Evolutionary conservation across 1,140 invertebrate genomes (phyloP).

Genomic region (Druon quercuslanigerum): DNA sequence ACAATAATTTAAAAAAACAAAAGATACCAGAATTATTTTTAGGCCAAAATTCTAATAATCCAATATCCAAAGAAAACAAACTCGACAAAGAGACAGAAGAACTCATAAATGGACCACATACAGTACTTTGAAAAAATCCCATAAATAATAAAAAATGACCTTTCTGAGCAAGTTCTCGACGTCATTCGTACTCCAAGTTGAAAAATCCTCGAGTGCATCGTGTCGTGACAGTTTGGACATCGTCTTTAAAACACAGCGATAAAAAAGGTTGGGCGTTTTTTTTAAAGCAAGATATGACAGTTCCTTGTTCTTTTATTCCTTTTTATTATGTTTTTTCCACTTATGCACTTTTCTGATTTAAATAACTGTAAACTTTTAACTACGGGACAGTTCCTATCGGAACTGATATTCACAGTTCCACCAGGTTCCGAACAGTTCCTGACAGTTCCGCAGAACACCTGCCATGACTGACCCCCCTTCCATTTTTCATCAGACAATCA

Average conservation of each 20-base stretch:
- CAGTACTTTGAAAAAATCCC: not conserved
- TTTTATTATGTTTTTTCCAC: too few species aligned
- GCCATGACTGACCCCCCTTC: not conserved
- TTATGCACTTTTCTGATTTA: too few species aligned
- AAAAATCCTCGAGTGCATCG: slow-evolving; percentile 64
- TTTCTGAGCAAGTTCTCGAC: slow-evolving; percentile 64
- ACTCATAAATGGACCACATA: not conserved
- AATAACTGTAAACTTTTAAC: too few species aligned
- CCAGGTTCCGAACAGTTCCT: too few species aligned
- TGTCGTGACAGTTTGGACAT: slow-evolving; percentile 54
- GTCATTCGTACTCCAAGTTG: slow-evolving; percentile 62
- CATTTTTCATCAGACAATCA: slow-evolving; percentile 41
- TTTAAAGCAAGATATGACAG: slow-evolving; percentile 56
- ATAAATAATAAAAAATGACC: slow-evolving; percentile 55
- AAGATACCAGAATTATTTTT: too few species aligned
- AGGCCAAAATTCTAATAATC: too few species aligned
- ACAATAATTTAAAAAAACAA: too few species aligned
- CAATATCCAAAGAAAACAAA: too few species aligned
- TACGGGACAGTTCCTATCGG: too few species aligned
- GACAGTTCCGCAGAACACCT: too few species aligned
- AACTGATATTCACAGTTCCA: too few species aligned
- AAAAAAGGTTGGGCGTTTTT: slow-evolving; percentile 65
- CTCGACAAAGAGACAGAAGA: too few species aligned
- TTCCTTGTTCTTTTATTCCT: not conserved
- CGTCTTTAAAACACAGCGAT: slow-evolving; percentile 38